Evolutionary conservation across 2,888 invertebrate genomes (phyloP), one percentile per base, ranked within the genome.

Genomic region (Brachylomia viminalis): DNA sequence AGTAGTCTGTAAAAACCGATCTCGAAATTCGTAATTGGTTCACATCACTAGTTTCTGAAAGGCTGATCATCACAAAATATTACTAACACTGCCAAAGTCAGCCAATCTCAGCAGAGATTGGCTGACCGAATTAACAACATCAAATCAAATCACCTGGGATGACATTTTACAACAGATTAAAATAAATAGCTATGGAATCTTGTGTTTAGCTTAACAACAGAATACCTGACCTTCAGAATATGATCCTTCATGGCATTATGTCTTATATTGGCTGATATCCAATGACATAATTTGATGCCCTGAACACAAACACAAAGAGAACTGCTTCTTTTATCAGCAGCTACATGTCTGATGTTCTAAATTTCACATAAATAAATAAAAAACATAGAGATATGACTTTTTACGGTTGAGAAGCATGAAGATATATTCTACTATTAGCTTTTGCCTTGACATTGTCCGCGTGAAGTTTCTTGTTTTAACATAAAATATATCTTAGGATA

Each of bases 221-320:
- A 52, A 77, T 49, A 42, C 52, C 64, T 77, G 77, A 77, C 78
- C 83, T 13, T 38, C 64, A 70, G 64, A 83, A 69, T 49, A 15
- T 42, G 11, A 6, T 59, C 30, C 52, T 47, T 47, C 20, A 68
- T 47, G 59, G n/a, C 68, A 42, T 42, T 47, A 54, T 20, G 54
- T 38, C n/a, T 38, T 33, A 15, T 42, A 30, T 82, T 79, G 61
- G 77, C 67, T 76, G 54, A 49, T 49, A 49, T 76, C 66, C 79
- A 82, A 82, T 79, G 42, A 81, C 58, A 59, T 54, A 47, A 75
- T 75, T 47, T 30, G 20, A 42, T 72, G 7, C 30, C 30, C 15
- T 20, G 30, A 80, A 74, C 17, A 38, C 20, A 65, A 56, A 38
- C 62, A 47, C n/a, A 65, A 81, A 75, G 8, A 52, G 11, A 30